These are phyloP conservation scores for Periphyllus acericola DNA, from an alignment of 2,888 invertebrate species.

Conservation along the genomic window DNA sequence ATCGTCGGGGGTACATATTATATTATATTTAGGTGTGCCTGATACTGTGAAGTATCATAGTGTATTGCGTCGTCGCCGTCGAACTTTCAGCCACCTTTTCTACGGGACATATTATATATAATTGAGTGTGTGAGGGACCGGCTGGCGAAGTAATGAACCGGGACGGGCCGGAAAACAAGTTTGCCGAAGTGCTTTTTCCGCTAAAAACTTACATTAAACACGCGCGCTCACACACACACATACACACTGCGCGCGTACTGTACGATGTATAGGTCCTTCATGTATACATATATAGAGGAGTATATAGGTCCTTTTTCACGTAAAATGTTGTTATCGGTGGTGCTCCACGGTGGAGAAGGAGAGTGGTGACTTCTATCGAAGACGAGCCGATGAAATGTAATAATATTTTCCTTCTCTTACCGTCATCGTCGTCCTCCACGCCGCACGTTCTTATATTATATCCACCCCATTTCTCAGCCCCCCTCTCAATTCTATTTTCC, in stretches of 20 bases:
- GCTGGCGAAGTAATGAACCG: slow-evolving; percentile 43
- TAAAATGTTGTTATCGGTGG: neutral
- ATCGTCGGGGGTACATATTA: too few relatives aligned
- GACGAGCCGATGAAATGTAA: slow-evolving; percentile 42
- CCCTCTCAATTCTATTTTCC: neutral
- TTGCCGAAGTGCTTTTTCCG: slow-evolving; percentile 48
- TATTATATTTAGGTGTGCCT: too few relatives aligned
- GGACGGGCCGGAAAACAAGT: slow-evolving; percentile 44
- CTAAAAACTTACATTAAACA: slow-evolving; percentile 48
- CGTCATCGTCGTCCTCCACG: neutral
- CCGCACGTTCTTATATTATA: too few relatives aligned
- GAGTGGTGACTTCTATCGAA: slow-evolving; percentile 5
- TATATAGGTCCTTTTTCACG: neutral
- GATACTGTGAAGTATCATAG: too few relatives aligned
- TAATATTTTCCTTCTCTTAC: slow-evolving; percentile 22
- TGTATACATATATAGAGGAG: neutral
- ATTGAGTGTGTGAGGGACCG: slow-evolving; percentile 9
- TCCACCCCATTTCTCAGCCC: neutral
- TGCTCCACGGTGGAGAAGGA: neutral
- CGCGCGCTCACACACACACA: too few relatives aligned
- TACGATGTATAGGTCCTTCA: neutral
- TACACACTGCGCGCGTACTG: too few relatives aligned
- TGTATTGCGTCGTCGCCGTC: neutral
- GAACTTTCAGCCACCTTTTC: neutral
- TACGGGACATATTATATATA: neutral